Percentiles rank a stretch among this genome's conserved stretches.
phyloP scores from a whole-genome alignment of 2,888 invertebrate species.

The Seira sanloemensis region DNA sequence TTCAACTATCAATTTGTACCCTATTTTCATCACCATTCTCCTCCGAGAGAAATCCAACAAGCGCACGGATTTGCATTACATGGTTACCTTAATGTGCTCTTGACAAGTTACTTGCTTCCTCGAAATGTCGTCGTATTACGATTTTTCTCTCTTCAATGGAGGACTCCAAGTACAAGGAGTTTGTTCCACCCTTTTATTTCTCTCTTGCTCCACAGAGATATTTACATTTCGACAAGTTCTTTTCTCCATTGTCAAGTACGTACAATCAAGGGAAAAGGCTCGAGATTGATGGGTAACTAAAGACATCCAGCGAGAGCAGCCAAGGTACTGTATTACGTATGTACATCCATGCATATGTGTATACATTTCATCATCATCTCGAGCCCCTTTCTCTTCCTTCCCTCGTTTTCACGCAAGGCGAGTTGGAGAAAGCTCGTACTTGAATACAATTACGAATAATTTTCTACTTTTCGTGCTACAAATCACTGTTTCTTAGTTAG shows the following conservation, averaged over 20 bases:
- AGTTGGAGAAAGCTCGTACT: no score
- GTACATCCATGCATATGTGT: no score
- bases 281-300: neutral
- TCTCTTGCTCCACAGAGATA: conserved; percentile 1
- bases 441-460: no score
- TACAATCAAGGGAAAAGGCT: conserved; percentile 14
- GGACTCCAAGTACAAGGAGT: no score
- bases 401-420: neutral
- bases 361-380: no score
- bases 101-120: conserved; percentile 11
- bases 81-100: conserved; percentile 26
- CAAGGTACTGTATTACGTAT: neutral
- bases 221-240: conserved; percentile 16
- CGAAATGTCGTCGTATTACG: neutral
- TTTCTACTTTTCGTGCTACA: no score
- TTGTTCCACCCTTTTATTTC: no score
- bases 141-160: conserved; percentile 24
- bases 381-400: neutral
- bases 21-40: conserved; percentile 36
- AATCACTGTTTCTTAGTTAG: no score
- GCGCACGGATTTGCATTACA: conserved; percentile 33
- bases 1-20: conserved; percentile 47
- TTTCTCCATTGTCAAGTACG: conserved; percentile 28
- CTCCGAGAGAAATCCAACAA: conserved; percentile 12
- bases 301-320: neutral